phyloP scores from a whole-genome alignment of 2,797 vertebrate genomes.

The Chloroceryle amazona region DNA sequence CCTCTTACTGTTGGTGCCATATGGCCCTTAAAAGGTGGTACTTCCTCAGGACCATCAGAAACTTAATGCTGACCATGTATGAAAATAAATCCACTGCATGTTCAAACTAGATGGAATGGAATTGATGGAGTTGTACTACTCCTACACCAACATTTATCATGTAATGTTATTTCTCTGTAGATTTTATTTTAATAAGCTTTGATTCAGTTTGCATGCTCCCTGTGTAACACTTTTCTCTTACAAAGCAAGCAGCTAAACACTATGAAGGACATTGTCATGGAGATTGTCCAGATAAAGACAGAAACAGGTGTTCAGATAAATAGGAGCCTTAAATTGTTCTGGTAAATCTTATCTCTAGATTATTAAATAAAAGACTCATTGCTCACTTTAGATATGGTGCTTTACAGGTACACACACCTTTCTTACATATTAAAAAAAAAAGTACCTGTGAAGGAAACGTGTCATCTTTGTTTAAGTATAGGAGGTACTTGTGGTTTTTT shows the following conservation, averaged over 20 bases:
- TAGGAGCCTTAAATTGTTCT: not conserved
- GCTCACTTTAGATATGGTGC: not conserved
- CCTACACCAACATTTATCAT: not conserved
- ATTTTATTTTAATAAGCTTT: slow-evolving; percentile 1
- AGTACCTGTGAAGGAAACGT: not conserved
- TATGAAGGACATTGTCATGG: slow-evolving; percentile 38
- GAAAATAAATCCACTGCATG: not conserved
- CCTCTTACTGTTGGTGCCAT: not conserved
- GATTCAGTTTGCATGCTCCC: not conserved
- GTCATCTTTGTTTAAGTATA: not conserved
- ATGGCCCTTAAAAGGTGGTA: not conserved
- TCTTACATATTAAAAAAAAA: not conserved
- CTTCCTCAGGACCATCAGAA: not conserved
- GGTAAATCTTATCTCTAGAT: not conserved
- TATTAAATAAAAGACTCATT: not conserved
- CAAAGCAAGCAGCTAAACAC: not conserved
- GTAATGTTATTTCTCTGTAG: not conserved
- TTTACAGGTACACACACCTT: not conserved
- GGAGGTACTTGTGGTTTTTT: not conserved
- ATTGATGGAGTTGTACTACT: not conserved
- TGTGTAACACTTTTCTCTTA: not conserved
- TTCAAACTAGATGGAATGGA: not conserved
- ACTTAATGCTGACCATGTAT: not conserved
- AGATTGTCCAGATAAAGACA: slow-evolving; percentile 33
- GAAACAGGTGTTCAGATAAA: slow-evolving; percentile 34